phyloP scores from a whole-genome alignment of 1,140 invertebrate genomes.

The Solenopsis fugax region DNA sequence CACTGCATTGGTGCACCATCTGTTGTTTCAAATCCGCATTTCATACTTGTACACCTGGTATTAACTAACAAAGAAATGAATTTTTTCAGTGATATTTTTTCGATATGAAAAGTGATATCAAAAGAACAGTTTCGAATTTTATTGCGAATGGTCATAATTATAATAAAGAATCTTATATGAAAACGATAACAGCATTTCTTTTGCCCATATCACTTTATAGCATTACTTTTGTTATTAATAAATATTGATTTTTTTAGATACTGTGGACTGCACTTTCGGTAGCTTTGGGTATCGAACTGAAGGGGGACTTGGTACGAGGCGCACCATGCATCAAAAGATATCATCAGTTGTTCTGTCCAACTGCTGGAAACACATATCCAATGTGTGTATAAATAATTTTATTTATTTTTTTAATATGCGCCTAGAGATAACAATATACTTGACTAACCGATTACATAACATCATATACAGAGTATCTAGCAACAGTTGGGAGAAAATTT shows the following conservation, averaged over 20 bases:
- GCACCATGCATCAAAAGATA: constrained; percentile 95
- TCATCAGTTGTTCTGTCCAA: constrained; percentile 96
- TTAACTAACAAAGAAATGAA: too few relatives aligned
- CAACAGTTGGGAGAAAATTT: too few relatives aligned
- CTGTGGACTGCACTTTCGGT: constrained; percentile 95
- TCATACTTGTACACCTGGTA: too few relatives aligned
- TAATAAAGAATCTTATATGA: neutral
- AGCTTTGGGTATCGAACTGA: constrained; percentile 93
- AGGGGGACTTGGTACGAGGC: constrained; percentile 94
- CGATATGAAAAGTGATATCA: too few relatives aligned
- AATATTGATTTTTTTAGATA: constrained; percentile 88
- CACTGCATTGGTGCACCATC: too few relatives aligned
- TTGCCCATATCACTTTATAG: neutral
- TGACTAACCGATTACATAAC: too few relatives aligned
- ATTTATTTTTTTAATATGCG: constrained; percentile 23
- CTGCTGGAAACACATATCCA: constrained; percentile 95
- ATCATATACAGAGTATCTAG: too few relatives aligned
- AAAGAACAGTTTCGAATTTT: too few relatives aligned
- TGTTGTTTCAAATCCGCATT: too few relatives aligned
- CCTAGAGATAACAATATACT: neutral
- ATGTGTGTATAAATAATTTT: constrained; percentile 89
- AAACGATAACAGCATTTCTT: neutral
- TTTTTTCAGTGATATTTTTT: too few relatives aligned
- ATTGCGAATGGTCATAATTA: too few relatives aligned
- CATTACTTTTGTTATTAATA: neutral